Evolutionary conservation across 2,888 invertebrate species (phyloP).

Genomic region (Taenaris catops): DNA sequence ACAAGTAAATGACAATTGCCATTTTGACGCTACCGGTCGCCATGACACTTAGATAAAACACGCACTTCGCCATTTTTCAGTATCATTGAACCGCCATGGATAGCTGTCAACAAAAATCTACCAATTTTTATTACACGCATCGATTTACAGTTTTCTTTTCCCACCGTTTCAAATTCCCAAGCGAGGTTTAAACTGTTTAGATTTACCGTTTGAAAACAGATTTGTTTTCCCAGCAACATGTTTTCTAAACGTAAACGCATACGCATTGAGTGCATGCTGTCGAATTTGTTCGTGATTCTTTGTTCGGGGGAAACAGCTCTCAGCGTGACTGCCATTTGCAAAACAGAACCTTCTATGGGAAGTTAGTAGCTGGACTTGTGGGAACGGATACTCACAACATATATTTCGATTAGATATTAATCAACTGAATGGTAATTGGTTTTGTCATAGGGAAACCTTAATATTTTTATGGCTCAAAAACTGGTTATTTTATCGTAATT

Average conservation of each 20-base stretch:
- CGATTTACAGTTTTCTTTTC: conserved; percentile 10
- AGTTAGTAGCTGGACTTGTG: conserved; percentile 35
- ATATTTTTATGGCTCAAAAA: conserved; percentile 5
- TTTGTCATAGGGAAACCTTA: conserved; percentile 5
- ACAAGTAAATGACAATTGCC: too few relatives aligned
- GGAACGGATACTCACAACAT: conserved; percentile 50
- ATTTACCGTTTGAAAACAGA: conserved; percentile 24
- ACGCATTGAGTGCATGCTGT: conserved; percentile 1
- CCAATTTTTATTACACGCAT: too few relatives aligned
- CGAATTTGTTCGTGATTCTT: conserved; percentile 3
- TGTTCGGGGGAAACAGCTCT: background rate
- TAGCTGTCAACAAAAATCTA: too few relatives aligned
- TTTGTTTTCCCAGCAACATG: conserved; percentile 12
- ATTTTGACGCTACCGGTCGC: too few relatives aligned
- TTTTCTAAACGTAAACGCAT: conserved; percentile 20
- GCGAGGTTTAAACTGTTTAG: conserved; percentile 7
- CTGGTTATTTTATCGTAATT: conserved; percentile 1
- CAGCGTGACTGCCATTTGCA: conserved; percentile 26
- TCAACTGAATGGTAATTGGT: conserved; percentile 4
- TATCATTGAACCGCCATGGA: too few relatives aligned
- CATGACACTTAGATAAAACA: too few relatives aligned
- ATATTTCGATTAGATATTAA: conserved; percentile 23
- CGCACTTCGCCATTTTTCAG: too few relatives aligned
- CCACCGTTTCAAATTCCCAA: conserved; percentile 8
- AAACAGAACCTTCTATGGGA: conserved; percentile 38